phyloP scores from a whole-genome alignment of 2,888 invertebrate species.

The Axea sp. region DNA sequence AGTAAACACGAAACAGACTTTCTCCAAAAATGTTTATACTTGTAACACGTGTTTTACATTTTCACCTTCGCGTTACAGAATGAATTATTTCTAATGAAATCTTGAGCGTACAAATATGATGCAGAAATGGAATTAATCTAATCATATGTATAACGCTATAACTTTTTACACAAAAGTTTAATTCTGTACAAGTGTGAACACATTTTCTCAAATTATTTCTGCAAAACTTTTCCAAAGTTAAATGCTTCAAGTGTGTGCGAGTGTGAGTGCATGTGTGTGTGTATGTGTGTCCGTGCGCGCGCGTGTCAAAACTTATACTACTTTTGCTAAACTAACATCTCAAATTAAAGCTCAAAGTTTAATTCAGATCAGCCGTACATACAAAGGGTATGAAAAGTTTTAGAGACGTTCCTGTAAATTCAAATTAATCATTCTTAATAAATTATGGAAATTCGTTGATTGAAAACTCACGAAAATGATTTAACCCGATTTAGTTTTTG shows the following conservation, averaged over 20 bases:
- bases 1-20: no score
- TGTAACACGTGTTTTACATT: no score
- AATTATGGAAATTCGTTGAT: conserved; percentile 37
- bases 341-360: conserved; percentile 53
- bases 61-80: no score
- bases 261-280: neutral
- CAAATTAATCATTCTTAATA: conserved; percentile 44
- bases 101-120: no score
- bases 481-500: conserved; percentile 32
- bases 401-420: conserved; percentile 45
- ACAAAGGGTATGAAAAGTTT: conserved; percentile 36
- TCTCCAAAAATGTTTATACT: no score
- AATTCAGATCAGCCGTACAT: conserved; percentile 41
- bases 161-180: conserved; percentile 25
- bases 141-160: neutral
- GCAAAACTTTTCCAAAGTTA: conserved; percentile 29
- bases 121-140: no score
- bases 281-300: neutral
- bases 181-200: conserved; percentile 25
- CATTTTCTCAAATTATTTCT: conserved; percentile 46
- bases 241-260: conserved; percentile 5
- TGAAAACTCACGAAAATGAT: conserved; percentile 41
- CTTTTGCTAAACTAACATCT: conserved; percentile 53
- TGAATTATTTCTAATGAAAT: no score
- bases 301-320: conserved; percentile 46